Evolutionary conservation across 2,888 invertebrate species (phyloP).

Genomic region (Ferrisia virgata): DNA sequence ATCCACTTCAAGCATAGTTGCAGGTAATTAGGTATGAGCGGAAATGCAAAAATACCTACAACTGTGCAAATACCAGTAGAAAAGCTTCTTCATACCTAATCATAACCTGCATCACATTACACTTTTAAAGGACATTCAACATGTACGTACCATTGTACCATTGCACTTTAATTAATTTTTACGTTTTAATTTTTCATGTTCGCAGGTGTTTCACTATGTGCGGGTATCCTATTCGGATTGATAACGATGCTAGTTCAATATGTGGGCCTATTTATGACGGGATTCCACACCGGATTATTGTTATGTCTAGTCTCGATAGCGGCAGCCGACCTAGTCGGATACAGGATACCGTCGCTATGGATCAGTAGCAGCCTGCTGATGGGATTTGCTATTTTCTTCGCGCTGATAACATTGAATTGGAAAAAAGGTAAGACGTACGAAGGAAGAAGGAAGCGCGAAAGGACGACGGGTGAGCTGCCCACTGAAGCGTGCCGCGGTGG

Average conservation of each 20-base stretch:
- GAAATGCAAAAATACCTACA: too few species aligned
- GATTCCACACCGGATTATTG: conserved; percentile 71
- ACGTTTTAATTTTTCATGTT: not conserved
- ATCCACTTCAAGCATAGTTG: too few species aligned
- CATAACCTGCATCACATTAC: too few species aligned
- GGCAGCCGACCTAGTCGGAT: conserved; percentile 61
- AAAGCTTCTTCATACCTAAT: too few species aligned
- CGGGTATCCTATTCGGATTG: conserved; percentile 72
- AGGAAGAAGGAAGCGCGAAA: too few species aligned
- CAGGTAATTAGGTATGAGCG: too few species aligned
- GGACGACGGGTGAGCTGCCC: too few species aligned
- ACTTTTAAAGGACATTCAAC: too few species aligned
- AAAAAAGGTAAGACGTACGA: conserved; percentile 69
- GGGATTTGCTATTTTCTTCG: conserved; percentile 66
- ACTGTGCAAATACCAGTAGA: too few species aligned
- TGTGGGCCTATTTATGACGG: conserved; percentile 77
- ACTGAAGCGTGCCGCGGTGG: too few species aligned
- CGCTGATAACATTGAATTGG: conserved; percentile 70
- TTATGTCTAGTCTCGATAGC: conserved; percentile 62
- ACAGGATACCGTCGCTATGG: conserved; percentile 64
- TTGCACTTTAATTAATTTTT: not conserved
- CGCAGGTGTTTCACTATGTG: conserved; percentile 66
- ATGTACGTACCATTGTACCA: not conserved
- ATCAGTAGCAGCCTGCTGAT: conserved; percentile 67
- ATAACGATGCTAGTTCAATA: conserved; percentile 80